Base-by-base conservation (phyloP, 2,888 invertebrate species). In the Stenchaetothrips biformis region DNA sequence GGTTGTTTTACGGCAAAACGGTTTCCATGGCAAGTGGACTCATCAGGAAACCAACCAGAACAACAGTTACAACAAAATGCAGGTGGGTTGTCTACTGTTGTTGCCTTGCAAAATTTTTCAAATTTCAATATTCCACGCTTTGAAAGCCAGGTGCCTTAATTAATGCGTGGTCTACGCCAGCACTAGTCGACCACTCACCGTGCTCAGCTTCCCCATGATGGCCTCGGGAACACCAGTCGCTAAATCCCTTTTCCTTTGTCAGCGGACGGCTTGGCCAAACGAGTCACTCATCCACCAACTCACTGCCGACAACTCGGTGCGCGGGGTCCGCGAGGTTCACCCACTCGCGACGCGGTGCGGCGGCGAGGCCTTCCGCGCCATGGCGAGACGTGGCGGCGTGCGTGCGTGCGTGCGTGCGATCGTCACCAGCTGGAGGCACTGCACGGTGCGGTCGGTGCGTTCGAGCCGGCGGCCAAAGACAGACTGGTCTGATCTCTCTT, bases 131-230 rank as follows among this genome's bases (percentile, higher is more conserved):
- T 37, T 37, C 37, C 37, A 4, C 37, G 37, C 37, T 37, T 37
- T 37, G 53, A n/a, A n/a, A n/a, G n/a, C n/a, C n/a, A n/a, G n/a
- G n/a, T n/a, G n/a, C n/a, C n/a, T n/a, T n/a, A n/a, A n/a, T n/a
- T n/a, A n/a, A n/a, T n/a, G n/a, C n/a, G n/a, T n/a, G n/a, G n/a
- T n/a, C n/a, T n/a, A n/a, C n/a, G n/a, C n/a, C n/a, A n/a, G n/a
- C n/a, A 13, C 53, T 7, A 16, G 6, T 9, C 53, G 53, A 11
- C 18, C 13, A 53, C 67, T 74, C 8, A 74, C 67, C 67, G 67
- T 74, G 67, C 67, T 74, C 7, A 74, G 67, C 67, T 74, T 74
- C 25, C 67, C 67, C 67, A 74, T 74, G 67, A 11, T 25, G 67
- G 21, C 25, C 21, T 16, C 11, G 59, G 6, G 59, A 59, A 13